Evolutionary conservation across 1,140 invertebrate genomes (phyloP).

Genomic region (Yoshiicerus persimilis): DNA sequence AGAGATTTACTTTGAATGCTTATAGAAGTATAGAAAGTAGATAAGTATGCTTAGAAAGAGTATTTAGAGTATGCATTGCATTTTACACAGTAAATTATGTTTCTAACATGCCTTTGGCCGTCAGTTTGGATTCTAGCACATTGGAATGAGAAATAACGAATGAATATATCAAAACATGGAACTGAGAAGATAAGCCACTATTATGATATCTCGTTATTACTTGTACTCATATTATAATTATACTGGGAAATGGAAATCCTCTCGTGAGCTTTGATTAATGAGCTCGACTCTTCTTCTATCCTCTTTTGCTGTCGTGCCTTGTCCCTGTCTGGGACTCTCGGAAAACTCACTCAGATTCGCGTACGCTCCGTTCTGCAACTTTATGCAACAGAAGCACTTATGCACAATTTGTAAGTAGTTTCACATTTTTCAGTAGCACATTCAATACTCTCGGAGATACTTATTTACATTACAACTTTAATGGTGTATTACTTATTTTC

Average conservation of each 20-base stretch:
- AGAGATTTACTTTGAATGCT: too few species aligned
- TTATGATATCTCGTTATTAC: not conserved
- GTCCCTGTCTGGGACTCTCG: not conserved
- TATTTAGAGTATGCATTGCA: not conserved
- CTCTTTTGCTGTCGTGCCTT: not conserved
- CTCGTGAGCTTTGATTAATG: conserved; percentile 19
- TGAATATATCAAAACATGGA: not conserved
- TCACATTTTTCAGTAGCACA: not conserved
- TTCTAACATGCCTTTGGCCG: not conserved
- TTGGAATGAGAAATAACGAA: not conserved
- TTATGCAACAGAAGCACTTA: too few species aligned
- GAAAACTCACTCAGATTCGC: not conserved
- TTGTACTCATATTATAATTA: not conserved
- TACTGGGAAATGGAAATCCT: not conserved
- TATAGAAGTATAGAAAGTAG: too few species aligned
- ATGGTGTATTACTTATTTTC: not conserved
- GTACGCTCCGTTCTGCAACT: too few species aligned
- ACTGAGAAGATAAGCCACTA: not conserved
- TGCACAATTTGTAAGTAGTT: not conserved
- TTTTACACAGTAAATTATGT: not conserved
- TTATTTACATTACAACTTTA: not conserved
- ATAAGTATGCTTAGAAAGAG: not conserved
- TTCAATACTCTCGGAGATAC: not conserved
- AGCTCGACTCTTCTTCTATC: not conserved
- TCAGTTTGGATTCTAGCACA: not conserved